Evolutionary conservation across 92 coral and sea anemone species (phyloP), one percentile per base, ranked within the genome.

Genomic region (Plumapathes pennacea): DNA sequence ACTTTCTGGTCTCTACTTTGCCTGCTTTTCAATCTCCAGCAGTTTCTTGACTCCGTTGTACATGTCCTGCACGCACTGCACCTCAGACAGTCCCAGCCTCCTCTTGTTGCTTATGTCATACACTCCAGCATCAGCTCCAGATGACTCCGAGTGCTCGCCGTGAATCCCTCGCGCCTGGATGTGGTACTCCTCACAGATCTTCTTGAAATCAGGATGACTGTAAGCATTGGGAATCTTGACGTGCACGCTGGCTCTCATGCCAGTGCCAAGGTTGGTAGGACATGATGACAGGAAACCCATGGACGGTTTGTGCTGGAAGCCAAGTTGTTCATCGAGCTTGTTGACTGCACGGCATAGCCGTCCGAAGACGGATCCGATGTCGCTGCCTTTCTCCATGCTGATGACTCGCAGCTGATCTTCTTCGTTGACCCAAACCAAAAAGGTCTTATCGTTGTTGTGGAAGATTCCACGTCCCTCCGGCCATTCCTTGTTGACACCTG

Each of bases 191-290:
- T 82, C 86, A 29, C 84, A 74, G 57, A 85, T 71, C 62, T 78
- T 79, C 32, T 90, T 78, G 52, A 86, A 86, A 59, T 86, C 88
- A 10, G 86, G 82, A 30, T 86, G 88, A 7, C 57, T 71, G 44
- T 63, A 52, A 25, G 95, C 95, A 17, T 78, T 78, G 11, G 97
- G 97, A 41, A 90, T 84, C 57, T 90, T 86, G 56, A 90, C 89
- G 70, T 90, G 97, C 23, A 90, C 97, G 55, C 95, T 86, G 1
- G 97, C 97, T 33, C 97, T 86, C 87, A 90, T 83, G 54, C 95
- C 97, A 25, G 97, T 90, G 5, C 97, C 97, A 51, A 90, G 95
- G 64, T 90, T 90, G 32, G 87, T 77, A 1, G 97, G 97, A 52
- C 97, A 90, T 23, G 97, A 78, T 25, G 95, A 69, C 9, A 90